Evolutionary conservation across 2,113 vertebrate genomes (phyloP), one percentile per base, ranked within the genome.

Genomic region (Stegastes partitus): DNA sequence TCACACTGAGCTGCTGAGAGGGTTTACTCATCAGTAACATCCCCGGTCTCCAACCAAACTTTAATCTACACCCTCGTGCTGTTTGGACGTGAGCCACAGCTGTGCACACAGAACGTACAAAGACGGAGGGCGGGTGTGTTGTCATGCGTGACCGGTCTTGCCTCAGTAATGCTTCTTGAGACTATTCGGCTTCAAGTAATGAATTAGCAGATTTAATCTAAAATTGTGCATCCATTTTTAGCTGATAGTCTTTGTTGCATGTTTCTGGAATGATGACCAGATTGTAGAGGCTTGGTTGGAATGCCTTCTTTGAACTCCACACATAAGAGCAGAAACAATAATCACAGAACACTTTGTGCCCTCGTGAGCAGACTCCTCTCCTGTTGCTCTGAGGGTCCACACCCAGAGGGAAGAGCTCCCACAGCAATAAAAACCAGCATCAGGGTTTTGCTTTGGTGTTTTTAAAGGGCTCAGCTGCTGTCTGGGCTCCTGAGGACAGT

Each of bases 111-210:
- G 19, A 66, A 56, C 18, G 53, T 47, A 70, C 31, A 56, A 47
- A 58, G 57, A 51, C 45, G 47, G 19, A 37, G 44, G 45, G 57
- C 23, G 51, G 19, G 7, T 22, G 6, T 21, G 56, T 22, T 23
- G 25, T 49, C 42, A 39, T 67, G 37, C 50, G 54, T 42, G 74
- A 53, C 31, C 37, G 16, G 50, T 67, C 66, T 58, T 76, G 62
- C 54, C 28, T 47, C 49, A 63, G 23, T 70, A 54, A 76, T 1
- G 1, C 22, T 22, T 26, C 19, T 21, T 57, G n/a, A 49, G 50
- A 23, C 31, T 6, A 39, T 55, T 67, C 28, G 45, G 16, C 22
- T 12, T 34, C 50, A 21, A 57, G 57, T 51, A 37, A 62, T 37
- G 14, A 57, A 62, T 15, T 0, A n/a, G 39, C 6, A 22, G 4